Percentiles rank a stretch among this genome's conserved stretches.
phyloP scores from a whole-genome alignment of 2,888 invertebrate genomes.

The Urechis unicinctus region DNA sequence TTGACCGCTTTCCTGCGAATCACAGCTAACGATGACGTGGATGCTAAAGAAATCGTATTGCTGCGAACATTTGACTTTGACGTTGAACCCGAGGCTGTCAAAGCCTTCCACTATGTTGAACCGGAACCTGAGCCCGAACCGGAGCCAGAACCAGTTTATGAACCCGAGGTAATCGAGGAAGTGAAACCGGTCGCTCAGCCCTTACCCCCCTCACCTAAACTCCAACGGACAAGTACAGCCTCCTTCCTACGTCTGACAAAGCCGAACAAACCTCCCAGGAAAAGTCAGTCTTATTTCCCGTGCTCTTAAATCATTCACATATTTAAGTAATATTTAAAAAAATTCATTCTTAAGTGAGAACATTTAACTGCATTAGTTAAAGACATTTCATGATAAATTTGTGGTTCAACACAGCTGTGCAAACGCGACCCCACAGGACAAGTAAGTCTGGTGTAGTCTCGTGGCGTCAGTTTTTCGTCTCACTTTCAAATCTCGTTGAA shows the following conservation, averaged over 20 bases:
- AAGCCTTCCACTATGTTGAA: slow-evolving; percentile 26
- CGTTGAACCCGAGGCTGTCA: slow-evolving; percentile 29
- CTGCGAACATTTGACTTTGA: slow-evolving; percentile 26
- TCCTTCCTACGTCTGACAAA: slow-evolving; percentile 18
- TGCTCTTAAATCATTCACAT: not conserved
- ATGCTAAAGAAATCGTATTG: slow-evolving; percentile 4
- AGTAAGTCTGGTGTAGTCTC: too few species aligned
- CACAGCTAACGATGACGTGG: slow-evolving; percentile 1
- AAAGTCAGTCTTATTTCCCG: slow-evolving; percentile 10
- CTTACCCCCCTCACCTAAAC: not conserved
- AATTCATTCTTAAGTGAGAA: too few species aligned
- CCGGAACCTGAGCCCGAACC: slow-evolving; percentile 20
- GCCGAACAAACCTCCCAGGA: slow-evolving; percentile 12
- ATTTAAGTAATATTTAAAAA: too few species aligned
- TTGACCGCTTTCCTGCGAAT: slow-evolving; percentile 22
- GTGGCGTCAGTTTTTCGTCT: too few species aligned
- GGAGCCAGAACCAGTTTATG: slow-evolving; percentile 22
- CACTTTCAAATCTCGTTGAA: too few species aligned
- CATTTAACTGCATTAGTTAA: too few species aligned
- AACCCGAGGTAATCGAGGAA: slow-evolving; percentile 17
- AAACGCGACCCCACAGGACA: too few species aligned
- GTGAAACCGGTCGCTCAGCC: slow-evolving; percentile 21
- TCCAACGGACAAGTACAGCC: not conserved
- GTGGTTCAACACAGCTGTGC: too few species aligned
- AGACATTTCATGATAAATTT: too few species aligned